Conservation (phyloP, 2,113 vertebrate genomes). For the Ptychochromis oligacanthus region DNA sequence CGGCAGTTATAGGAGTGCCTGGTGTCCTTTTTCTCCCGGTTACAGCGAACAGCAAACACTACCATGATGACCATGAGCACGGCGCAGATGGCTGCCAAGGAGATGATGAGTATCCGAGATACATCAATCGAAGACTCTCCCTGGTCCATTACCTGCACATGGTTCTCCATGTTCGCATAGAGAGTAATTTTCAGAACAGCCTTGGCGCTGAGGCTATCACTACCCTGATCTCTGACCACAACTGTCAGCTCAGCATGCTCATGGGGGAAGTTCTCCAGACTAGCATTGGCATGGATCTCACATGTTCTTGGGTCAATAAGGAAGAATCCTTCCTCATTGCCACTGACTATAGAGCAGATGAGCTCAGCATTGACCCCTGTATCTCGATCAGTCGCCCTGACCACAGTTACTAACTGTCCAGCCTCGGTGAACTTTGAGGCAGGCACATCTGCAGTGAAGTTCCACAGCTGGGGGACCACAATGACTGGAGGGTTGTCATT, state of each 20-base stretch:
- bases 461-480: conserved; percentile 86
- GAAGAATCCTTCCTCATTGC: conserved; percentile 90
- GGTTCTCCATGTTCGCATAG: conserved; percentile 83
- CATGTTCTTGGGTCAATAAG: conserved; percentile 89
- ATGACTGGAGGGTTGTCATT: conserved; percentile 94
- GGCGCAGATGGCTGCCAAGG: conserved; percentile 87
- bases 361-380: conserved; percentile 93
- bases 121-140: conserved; percentile 81
- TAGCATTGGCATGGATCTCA: conserved; percentile 91
- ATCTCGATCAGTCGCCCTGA: conserved; percentile 90
- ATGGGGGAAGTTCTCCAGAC: conserved; percentile 83
- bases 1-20: conserved; percentile 93
- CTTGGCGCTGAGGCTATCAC: conserved; percentile 88
- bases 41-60: conserved; percentile 90
- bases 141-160: conserved; percentile 78
- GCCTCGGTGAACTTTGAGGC: conserved; percentile 87
- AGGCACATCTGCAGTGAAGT: conserved; percentile 88
- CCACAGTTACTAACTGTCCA: conserved; percentile 85
- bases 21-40: conserved; percentile 94
- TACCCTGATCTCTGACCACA: conserved; percentile 90
- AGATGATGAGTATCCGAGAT: conserved; percentile 93
- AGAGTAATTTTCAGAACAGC: conserved; percentile 87
- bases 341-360: conserved; percentile 86
- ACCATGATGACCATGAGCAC: conserved; percentile 93
- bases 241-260: conserved; percentile 86